Evolutionary conservation across 2,888 invertebrate species (phyloP).

Genomic region (Odontomyia ornata): DNA sequence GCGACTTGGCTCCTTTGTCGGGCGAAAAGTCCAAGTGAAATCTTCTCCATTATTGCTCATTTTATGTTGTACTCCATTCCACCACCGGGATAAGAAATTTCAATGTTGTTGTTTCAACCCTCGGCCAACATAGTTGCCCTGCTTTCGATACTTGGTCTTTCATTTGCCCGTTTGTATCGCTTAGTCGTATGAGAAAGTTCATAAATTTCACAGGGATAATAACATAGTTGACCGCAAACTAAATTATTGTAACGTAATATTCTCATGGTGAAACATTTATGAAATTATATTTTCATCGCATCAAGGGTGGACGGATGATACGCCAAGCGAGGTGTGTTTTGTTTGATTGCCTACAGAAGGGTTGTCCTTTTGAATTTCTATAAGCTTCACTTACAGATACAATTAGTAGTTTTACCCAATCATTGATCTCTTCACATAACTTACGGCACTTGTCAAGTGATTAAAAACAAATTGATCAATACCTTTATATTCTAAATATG

Average conservation of each 20-base stretch:
- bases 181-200: background rate
- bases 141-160: background rate
- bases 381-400: no score
- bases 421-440: no score
- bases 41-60: no score
- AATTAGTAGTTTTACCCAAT: no score
- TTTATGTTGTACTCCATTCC: background rate
- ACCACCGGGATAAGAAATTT: no score
- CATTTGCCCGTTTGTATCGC: background rate
- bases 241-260: constrained; percentile 52
- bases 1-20: background rate
- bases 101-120: no score
- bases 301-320: background rate
- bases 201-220: constrained; percentile 35
- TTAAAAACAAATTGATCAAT: no score
- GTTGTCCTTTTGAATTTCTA: no score
- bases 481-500: no score
- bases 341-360: background rate
- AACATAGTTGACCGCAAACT: constrained; percentile 54
- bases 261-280: constrained; percentile 53
- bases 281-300: constrained; percentile 52
- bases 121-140: no score
- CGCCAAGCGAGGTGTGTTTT: background rate
- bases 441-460: no score
- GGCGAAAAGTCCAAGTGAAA: no score